phyloP scores from a whole-genome alignment of 2,888 invertebrate species.

The Cabera pusaria region DNA sequence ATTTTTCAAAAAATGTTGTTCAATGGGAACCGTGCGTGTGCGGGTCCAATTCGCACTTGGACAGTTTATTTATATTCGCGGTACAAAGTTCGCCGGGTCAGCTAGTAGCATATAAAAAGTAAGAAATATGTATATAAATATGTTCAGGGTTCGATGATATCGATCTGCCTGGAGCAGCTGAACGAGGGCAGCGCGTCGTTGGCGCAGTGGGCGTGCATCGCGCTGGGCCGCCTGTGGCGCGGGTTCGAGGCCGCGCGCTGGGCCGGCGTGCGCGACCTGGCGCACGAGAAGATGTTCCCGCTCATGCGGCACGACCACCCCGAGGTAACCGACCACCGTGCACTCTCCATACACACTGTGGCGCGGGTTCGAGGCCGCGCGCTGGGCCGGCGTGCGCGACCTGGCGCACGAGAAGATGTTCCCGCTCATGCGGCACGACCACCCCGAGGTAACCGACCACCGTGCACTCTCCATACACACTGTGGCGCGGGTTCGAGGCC shows the following conservation, averaged over 20 bases:
- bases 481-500: constrained; percentile 94
- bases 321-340: constrained; percentile 83
- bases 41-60: no score
- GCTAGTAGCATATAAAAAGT: no score
- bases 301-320: constrained; percentile 92
- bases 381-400: constrained; percentile 92
- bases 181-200: constrained; percentile 85
- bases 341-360: constrained; percentile 84
- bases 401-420: constrained; percentile 98
- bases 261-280: constrained; percentile 97
- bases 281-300: constrained; percentile 96
- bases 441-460: constrained; percentile 87
- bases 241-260: constrained; percentile 91
- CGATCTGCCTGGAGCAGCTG: constrained; percentile 95
- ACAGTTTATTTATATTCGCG: no score
- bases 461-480: constrained; percentile 32
- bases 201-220: constrained; percentile 95
- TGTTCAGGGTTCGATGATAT: constrained; percentile 95
- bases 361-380: constrained; percentile 90
- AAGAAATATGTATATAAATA: no score
- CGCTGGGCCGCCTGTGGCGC: constrained; percentile 95
- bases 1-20: no score
- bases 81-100: no score
- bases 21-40: no score
- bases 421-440: constrained; percentile 89